Percentiles rank a stretch among this genome's conserved stretches.
Conservation (phyloP, 2,113 vertebrate species). For the Dermatemys mawii region DNA sequence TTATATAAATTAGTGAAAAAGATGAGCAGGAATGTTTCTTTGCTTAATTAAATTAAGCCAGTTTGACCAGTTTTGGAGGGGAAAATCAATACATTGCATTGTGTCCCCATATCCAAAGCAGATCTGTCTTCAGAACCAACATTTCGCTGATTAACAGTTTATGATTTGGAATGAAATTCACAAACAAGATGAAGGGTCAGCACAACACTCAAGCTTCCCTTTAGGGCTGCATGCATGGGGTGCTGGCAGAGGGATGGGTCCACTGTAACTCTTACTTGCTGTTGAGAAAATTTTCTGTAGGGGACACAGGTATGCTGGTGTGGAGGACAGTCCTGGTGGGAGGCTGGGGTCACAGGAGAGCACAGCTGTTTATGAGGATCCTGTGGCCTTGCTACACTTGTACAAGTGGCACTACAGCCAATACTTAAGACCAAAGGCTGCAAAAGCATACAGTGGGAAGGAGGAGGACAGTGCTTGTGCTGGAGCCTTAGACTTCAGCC, state of each 20-base stretch:
- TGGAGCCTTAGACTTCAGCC: no score
- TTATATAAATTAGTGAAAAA: not conserved
- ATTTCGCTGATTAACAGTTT: not conserved
- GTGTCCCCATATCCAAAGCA: not conserved
- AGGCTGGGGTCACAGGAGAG: not conserved
- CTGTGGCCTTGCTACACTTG: not conserved
- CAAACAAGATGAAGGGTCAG: not conserved
- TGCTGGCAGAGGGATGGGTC: not conserved
- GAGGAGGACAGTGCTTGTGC: not conserved
- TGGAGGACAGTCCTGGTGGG: not conserved
- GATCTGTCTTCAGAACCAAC: not conserved
- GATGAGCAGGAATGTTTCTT: not conserved
- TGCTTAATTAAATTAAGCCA: not conserved
- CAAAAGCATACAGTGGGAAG: not conserved
- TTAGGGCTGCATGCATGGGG: not conserved
- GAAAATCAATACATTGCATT: not conserved
- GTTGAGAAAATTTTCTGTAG: not conserved
- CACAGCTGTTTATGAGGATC: not conserved
- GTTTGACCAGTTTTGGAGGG: not conserved
- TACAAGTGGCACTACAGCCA: not conserved
- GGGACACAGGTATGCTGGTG: not conserved
- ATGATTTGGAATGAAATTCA: not conserved
- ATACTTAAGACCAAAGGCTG: not conserved
- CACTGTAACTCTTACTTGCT: not conserved
- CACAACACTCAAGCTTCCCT: not conserved